A percentile compares a stretch with the other conserved stretches of the same genome.
Evolutionary conservation across 2,888 invertebrate genomes (phyloP).

Genomic region (Ditula angustiorana): DNA sequence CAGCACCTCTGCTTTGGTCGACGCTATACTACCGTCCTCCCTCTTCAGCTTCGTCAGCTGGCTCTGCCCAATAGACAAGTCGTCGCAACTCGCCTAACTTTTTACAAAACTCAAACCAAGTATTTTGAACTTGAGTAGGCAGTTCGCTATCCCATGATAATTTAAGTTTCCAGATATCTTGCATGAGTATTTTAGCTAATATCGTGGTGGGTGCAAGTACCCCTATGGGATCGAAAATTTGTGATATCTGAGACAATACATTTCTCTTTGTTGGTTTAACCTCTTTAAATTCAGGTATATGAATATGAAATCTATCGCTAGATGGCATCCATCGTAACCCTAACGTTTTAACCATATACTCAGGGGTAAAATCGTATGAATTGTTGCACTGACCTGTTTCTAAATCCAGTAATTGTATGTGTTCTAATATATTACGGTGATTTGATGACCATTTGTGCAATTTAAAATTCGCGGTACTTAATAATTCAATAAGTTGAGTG

Average conservation of each 20-base stretch:
- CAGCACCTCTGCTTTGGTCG: too few species aligned
- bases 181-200: conserved; percentile 9
- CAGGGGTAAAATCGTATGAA: neutral
- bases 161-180: conserved; percentile 11
- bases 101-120: conserved; percentile 2
- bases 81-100: conserved; percentile 1
- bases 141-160: conserved; percentile 17
- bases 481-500: neutral
- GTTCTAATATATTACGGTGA: neutral
- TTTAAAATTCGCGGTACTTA: neutral
- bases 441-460: conserved; percentile 12
- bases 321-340: neutral
- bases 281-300: neutral
- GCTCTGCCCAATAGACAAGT: too few species aligned
- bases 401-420: neutral
- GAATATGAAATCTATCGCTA: neutral
- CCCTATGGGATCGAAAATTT: conserved; percentile 9
- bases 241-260: neutral
- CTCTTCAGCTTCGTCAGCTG: too few species aligned
- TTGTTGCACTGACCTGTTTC: too few species aligned
- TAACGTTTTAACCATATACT: neutral
- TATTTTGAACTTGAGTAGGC: neutral
- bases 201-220: conserved; percentile 3
- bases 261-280: conserved; percentile 5
- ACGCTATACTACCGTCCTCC: too few species aligned